Base-by-base conservation (phyloP, 2,797 vertebrate species). In the Rhinophrynus dorsalis region DNA sequence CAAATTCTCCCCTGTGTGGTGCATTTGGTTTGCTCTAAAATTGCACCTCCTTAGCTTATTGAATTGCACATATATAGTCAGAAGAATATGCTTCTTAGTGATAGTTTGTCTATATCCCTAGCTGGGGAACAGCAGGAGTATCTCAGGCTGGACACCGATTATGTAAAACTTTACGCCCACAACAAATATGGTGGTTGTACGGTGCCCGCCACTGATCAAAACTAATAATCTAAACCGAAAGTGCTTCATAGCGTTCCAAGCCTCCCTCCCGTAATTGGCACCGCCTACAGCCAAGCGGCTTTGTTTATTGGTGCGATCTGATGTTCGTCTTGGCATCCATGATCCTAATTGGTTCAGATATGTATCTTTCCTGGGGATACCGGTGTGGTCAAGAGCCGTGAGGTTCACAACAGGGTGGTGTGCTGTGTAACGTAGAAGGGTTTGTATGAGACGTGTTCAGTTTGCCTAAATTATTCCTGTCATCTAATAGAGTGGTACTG, bases 311-410 rank as follows among this genome's bases (percentile, higher is more conserved):
- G 67, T 24, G 9, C 0, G 15, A 1, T 8, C 1, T 7, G 6
- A 2, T 15, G 37, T 45, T 48, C 18, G 10, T 69, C 44, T 32
- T 13, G 9, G 0, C 2, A n/a, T 10, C 4, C n/a, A 1, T 12
- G 2, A 13, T 44, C 13, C 18, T 61, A 47, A 69, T 69, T 69
- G 67, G 67, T 24, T 45, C 30, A 38, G n/a, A 2, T 1, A 8
- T 18, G 13, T 15, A 5, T 9, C n/a, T 23, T 5, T n/a, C 50
- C 4, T 2, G 20, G 9, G 50, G 50, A 6, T 6, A 15, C 26
- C 5, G 50, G 6, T 9, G 7, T 2, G 13, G 26, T 15, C 6
- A 9, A 20, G 12, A 26, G 56, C 47, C n/a, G 9, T 2, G 13
- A 2, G 15, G 2, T 12, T n/a, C 4, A 10, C 3, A 27, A 27